These are phyloP conservation scores for Platynereis dumerilii DNA, from an alignment of 2,888 invertebrate species.

Conservation along the genomic window DNA sequence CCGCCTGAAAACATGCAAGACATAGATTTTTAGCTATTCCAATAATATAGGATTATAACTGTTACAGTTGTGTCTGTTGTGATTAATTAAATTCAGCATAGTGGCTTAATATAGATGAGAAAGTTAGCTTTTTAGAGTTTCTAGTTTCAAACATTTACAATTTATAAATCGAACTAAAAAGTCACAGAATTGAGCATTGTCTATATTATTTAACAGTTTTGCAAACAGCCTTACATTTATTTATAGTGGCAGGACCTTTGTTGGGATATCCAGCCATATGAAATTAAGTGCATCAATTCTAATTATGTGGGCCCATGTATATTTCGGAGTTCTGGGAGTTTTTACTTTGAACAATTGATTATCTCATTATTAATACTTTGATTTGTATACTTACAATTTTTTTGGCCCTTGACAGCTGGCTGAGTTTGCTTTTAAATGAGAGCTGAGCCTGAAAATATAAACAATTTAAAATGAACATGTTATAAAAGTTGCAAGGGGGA, in stretches of 20 bases:
- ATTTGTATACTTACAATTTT: constrained; percentile 52
- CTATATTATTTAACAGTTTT: constrained; percentile 1
- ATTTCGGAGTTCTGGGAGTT: background rate
- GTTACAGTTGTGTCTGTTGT: background rate
- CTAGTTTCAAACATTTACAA: background rate
- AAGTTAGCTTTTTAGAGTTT: background rate
- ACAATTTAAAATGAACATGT: constrained; percentile 4
- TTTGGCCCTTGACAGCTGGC: constrained; percentile 45
- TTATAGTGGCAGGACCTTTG: background rate
- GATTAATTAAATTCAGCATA: background rate
- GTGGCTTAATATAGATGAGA: background rate
- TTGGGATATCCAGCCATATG: no score
- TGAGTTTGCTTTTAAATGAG: constrained; percentile 33
- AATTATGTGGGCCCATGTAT: no score
- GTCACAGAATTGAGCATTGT: background rate
- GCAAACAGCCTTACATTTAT: background rate
- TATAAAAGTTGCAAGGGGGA: background rate
- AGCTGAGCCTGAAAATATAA: constrained; percentile 22
- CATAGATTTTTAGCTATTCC: background rate
- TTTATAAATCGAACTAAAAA: background rate
- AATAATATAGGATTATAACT: no score
- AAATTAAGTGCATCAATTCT: no score
- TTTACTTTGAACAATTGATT: background rate
- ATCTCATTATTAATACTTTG: no score
- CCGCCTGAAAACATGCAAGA: constrained; percentile 40